Evolutionary conservation across 1,140 invertebrate species (phyloP).

Genomic region (Heliconius congener): DNA sequence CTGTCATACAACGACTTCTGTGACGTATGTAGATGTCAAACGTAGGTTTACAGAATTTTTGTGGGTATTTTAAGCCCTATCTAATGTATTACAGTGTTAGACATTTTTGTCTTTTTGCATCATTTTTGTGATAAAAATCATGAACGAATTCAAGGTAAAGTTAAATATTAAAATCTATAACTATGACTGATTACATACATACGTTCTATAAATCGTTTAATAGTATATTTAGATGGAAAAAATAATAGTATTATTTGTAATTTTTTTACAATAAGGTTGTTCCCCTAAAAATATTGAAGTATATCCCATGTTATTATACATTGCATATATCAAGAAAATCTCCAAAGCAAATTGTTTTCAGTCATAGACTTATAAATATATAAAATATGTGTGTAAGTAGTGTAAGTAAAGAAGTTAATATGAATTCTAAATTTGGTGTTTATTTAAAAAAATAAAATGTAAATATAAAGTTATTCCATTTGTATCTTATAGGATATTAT

Average conservation of each 20-base stretch:
- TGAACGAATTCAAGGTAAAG: constrained; percentile 14
- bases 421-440: constrained; percentile 61
- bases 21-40: constrained; percentile 7
- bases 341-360: constrained; percentile 26
- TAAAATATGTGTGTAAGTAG: constrained; percentile 50
- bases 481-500: constrained; percentile 57
- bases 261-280: constrained; percentile 6
- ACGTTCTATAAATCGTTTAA: constrained; percentile 11
- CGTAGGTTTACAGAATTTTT: constrained; percentile 12
- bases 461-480: constrained; percentile 65
- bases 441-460: constrained; percentile 44
- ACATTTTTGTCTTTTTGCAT: constrained; percentile 28
- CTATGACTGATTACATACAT: constrained; percentile 26
- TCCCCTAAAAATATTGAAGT: neutral
- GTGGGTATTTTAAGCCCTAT: constrained; percentile 20
- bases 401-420: constrained; percentile 34
- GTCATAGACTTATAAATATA: constrained; percentile 35
- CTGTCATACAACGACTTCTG: constrained; percentile 29
- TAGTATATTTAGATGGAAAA: constrained; percentile 4
- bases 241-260: constrained; percentile 3
- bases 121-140: constrained; percentile 30
- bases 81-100: constrained; percentile 19
- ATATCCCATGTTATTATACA: neutral
- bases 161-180: constrained; percentile 19
- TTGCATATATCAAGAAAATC: neutral